These are phyloP conservation scores for Coregonus suidteri DNA, from an alignment of 2,797 vertebrate genomes.

Conservation along the genomic window DNA sequence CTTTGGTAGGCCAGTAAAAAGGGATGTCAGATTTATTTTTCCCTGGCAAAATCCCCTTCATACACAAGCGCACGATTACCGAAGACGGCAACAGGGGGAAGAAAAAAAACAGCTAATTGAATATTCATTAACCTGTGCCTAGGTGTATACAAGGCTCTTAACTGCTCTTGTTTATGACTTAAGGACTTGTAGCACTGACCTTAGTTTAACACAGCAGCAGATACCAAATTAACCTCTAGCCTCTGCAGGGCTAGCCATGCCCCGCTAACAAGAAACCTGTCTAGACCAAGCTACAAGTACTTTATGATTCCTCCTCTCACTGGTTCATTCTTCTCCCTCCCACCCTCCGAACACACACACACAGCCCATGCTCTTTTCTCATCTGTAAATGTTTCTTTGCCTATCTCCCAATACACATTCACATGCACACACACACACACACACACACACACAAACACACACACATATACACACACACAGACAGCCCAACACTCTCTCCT, in stretches of 20 bases:
- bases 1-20: slow-evolving; percentile 1
- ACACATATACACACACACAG: slow-evolving; percentile 36
- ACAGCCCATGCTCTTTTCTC: slow-evolving; percentile 6
- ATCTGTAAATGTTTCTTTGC: no score
- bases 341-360: slow-evolving; percentile 34
- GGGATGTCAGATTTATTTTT: slow-evolving; percentile 43
- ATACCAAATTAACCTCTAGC: slow-evolving; percentile 88
- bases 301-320: slow-evolving; percentile 74
- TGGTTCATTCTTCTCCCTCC: slow-evolving; percentile 34
- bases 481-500: slow-evolving; percentile 54
- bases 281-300: slow-evolving; percentile 79
- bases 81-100: slow-evolving; percentile 56
- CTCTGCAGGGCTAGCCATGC: slow-evolving; percentile 79
- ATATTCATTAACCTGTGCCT: slow-evolving; percentile 84
- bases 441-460: slow-evolving; percentile 57
- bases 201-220: slow-evolving; percentile 84
- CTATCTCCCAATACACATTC: background rate
- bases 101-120: slow-evolving; percentile 73
- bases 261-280: slow-evolving; percentile 86
- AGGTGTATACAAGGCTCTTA: slow-evolving; percentile 83
- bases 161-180: slow-evolving; percentile 86
- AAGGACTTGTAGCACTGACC: slow-evolving; percentile 85
- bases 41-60: slow-evolving; percentile 43
- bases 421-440: background rate
- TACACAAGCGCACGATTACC: slow-evolving; percentile 33